These are phyloP conservation scores for Tricholauxania praeusta DNA, from an alignment of 2,888 invertebrate species.

Conservation along the genomic window DNA sequence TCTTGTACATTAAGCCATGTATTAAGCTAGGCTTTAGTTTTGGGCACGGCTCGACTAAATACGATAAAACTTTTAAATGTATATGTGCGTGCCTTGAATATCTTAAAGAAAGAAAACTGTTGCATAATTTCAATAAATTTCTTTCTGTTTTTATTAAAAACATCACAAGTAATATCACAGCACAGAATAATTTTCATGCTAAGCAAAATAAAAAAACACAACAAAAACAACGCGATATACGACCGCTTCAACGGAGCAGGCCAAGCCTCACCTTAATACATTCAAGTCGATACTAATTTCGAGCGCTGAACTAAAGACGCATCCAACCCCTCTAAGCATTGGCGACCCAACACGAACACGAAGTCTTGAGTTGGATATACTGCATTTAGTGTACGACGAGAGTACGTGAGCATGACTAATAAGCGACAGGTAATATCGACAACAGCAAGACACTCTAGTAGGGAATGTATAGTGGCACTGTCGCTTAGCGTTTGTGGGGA, in stretches of 20 bases:
- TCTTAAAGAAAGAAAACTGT: background rate
- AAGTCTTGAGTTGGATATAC: background rate
- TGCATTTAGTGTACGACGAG: constrained; percentile 8
- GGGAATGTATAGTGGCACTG: constrained; percentile 11
- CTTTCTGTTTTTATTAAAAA: constrained; percentile 13
- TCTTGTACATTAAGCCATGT: constrained; percentile 7
- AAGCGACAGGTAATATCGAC: constrained; percentile 19
- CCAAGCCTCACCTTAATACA: constrained; percentile 45
- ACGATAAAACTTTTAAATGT: background rate
- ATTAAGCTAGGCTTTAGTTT: constrained; percentile 9
- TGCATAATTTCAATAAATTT: constrained; percentile 9
- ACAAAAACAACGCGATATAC: background rate
- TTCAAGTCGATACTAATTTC: constrained; percentile 46
- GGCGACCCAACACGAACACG: constrained; percentile 28
- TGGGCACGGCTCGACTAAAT: constrained; percentile 18
- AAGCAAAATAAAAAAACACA: background rate
- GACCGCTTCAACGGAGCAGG: constrained; percentile 18
- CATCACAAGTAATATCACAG: constrained; percentile 15
- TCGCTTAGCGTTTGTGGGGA: background rate
- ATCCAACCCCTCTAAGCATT: constrained; percentile 41
- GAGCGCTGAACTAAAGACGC: constrained; percentile 30
- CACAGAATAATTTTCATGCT: background rate
- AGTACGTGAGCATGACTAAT: constrained; percentile 2
- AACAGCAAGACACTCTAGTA: constrained; percentile 5
- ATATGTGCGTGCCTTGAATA: background rate